Evolutionary conservation across 2,888 invertebrate genomes (phyloP).

Genomic region (Phorcus lineatus): DNA sequence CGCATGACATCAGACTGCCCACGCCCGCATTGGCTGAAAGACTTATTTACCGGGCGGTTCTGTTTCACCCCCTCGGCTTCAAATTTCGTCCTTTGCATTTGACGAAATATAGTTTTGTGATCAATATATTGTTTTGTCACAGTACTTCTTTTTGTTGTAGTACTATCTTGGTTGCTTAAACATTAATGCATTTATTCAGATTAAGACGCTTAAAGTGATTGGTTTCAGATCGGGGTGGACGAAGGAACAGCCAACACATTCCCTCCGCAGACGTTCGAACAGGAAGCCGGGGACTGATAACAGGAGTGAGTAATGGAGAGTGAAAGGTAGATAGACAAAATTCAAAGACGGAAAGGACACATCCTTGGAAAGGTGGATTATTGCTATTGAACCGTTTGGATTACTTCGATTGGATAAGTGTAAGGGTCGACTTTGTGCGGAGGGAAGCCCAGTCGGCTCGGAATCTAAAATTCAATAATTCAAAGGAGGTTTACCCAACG

Average conservation of each 20-base stretch:
- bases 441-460: background rate
- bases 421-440: background rate
- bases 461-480: slow-evolving; percentile 5
- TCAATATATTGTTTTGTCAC: too few relatives aligned
- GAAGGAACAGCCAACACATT: slow-evolving; percentile 44
- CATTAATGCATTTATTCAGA: too few relatives aligned
- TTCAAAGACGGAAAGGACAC: background rate
- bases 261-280: slow-evolving; percentile 26
- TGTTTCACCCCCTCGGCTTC: background rate
- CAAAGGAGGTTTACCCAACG: background rate
- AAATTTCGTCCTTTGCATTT: too few relatives aligned
- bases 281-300: slow-evolving; percentile 36
- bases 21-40: slow-evolving; percentile 25
- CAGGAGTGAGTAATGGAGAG: slow-evolving; percentile 34
- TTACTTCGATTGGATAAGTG: background rate
- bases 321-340: slow-evolving; percentile 31
- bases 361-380: background rate
- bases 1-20: slow-evolving; percentile 26
- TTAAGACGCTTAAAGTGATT: too few relatives aligned
- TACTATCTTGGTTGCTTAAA: too few relatives aligned
- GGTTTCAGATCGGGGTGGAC: slow-evolving; percentile 35
- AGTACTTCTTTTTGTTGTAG: too few relatives aligned
- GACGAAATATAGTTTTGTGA: too few relatives aligned
- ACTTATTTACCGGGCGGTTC: background rate
- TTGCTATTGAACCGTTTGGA: background rate